Base-by-base conservation (phyloP, 2,888 invertebrate species). In the Agonopterix arenella region DNA sequence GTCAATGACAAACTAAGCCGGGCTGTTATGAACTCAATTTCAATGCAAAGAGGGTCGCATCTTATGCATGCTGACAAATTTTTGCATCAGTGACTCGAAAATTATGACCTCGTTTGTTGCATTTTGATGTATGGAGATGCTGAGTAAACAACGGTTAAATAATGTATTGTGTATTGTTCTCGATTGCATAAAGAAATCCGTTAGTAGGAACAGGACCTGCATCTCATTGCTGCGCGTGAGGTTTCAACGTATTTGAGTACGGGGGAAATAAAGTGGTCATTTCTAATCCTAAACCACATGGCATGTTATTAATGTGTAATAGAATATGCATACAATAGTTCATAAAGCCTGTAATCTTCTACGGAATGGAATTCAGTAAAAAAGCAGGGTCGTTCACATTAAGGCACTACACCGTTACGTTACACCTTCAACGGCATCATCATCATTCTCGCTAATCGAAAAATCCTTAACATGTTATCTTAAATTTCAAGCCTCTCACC, bases 391-490 rank as follows among this genome's bases (percentile, higher is more conserved):
- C 71, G 64, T 71, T 72, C 66, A 70, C 76, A 63, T 58, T 62
- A 47, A 53, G 62, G 60, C 61, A 55, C 62, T 60, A 65, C 73
- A 61, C 83, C 80, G 82, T 81, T 40, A 40, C 40, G 82, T 80
- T 40, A 40, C 40, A 57, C 64, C 62, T 64, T 46, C 68, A 66
- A 56, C 63, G 68, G 68, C 79, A 79, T 80, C 79, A 75, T 71
- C 28, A 28, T 68, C 72, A 75, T 71, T 68, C 72, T 59, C 58
- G 75, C 76, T 84, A 84, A 85, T 84, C 83, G 77, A 83, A 82
- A 77, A 28, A 76, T 76, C 74, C 73, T 74, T 65, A 75, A 73
- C 73, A 60, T 74, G 71, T 69, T 78, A 77, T 77, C 77, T 77
- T 76, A 73, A 80, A 80, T 80, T 76, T 77, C 72, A 76, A 75